These are phyloP conservation scores for Urocolius indicus DNA, from an alignment of 2,113 vertebrate genomes.

Conservation along the genomic window DNA sequence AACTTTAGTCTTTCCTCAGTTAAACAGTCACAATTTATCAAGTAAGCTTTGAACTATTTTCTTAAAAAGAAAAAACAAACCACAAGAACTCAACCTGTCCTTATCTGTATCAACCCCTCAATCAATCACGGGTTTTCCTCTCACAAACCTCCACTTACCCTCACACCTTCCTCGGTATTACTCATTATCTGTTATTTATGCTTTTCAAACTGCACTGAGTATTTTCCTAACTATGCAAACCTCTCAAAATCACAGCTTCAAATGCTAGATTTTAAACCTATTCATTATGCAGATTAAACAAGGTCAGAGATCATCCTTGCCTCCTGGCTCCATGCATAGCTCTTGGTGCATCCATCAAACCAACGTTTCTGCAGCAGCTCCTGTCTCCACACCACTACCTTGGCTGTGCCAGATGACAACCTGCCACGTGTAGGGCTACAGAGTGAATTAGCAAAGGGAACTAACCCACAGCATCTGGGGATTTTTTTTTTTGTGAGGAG, in stretches of 20 bases:
- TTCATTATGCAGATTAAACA: neutral
- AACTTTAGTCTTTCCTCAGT: neutral
- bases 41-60: neutral
- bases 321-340: neutral
- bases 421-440: rapidly evolving
- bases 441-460: neutral
- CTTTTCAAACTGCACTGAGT: neutral
- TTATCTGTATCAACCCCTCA: neutral
- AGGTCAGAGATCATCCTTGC: neutral
- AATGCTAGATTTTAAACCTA: neutral
- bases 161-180: neutral
- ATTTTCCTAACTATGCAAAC: neutral
- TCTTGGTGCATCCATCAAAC: neutral
- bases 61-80: neutral
- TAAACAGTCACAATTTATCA: neutral
- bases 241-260: neutral
- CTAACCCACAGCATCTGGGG: neutral
- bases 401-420: neutral
- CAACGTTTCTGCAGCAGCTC: neutral
- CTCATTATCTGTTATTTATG: neutral
- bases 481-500: neutral
- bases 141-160: neutral
- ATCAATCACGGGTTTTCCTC: neutral
- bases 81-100: neutral
- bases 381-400: neutral